Percentiles rank a stretch among this genome's conserved stretches.
phyloP scores from a whole-genome alignment of 2,888 invertebrate genomes.

The Cerastis leucographa region DNA sequence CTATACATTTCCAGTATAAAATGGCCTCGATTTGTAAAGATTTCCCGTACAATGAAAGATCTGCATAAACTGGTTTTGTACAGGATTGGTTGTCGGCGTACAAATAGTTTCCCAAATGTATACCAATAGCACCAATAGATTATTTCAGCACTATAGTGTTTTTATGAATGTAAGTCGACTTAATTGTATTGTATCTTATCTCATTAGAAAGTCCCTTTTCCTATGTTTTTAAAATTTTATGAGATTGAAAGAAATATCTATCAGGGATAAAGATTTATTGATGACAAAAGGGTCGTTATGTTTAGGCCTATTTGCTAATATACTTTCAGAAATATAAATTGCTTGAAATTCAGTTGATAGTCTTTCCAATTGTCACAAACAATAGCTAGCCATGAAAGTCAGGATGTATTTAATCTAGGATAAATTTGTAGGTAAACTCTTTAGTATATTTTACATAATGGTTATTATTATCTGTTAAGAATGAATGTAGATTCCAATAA shows the following conservation, averaged over 20 bases:
- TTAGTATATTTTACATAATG: conserved; percentile 45
- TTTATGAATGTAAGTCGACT: background rate
- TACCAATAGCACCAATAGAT: background rate
- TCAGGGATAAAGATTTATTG: background rate
- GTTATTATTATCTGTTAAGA: conserved; percentile 49
- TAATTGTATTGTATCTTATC: background rate
- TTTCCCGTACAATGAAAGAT: too few species aligned
- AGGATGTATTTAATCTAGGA: conserved; percentile 37
- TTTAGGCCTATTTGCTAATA: background rate
- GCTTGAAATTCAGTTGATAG: background rate
- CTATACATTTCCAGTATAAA: too few species aligned
- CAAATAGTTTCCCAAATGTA: background rate
- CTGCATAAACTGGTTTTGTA: too few species aligned
- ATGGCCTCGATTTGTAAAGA: too few species aligned
- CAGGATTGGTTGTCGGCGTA: background rate
- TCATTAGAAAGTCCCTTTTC: background rate
- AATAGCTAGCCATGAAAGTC: conserved; percentile 49
- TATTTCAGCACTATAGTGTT: background rate
- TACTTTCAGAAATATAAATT: background rate
- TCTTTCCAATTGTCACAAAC: background rate
- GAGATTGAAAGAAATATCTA: background rate
- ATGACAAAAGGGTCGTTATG: background rate
- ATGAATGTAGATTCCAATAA: conserved; percentile 46
- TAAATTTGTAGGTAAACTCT: conserved; percentile 56
- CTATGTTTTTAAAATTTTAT: background rate